Evolutionary conservation across 2,888 invertebrate genomes (phyloP).

Genomic region (Venusia cambrica): DNA sequence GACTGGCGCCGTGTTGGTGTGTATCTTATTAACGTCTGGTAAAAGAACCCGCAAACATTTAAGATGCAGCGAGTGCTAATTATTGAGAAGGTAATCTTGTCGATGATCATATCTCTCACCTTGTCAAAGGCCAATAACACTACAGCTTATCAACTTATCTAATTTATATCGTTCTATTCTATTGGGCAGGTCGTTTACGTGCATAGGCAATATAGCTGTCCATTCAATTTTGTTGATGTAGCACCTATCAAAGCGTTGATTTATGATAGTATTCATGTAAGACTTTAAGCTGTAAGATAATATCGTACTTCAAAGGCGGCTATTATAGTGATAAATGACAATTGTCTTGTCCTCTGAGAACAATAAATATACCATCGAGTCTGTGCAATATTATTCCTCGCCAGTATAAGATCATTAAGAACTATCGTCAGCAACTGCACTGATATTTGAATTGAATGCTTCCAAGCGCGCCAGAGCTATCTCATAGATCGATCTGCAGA

Average conservation of each 20-base stretch:
- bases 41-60: constrained; percentile 36
- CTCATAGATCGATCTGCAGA: constrained; percentile 62
- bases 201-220: constrained; percentile 33
- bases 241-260: constrained; percentile 48
- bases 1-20: constrained; percentile 42
- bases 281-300: constrained; percentile 61
- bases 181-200: constrained; percentile 20
- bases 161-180: constrained; percentile 19
- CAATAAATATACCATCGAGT: constrained; percentile 71
- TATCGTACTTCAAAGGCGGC: constrained; percentile 76
- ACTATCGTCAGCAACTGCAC: constrained; percentile 65
- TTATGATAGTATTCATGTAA: constrained; percentile 53
- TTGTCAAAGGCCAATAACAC: constrained; percentile 58
- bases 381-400: constrained; percentile 71
- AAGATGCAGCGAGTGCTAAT: constrained; percentile 55
- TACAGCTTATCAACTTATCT: constrained; percentile 38
- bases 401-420: constrained; percentile 72
- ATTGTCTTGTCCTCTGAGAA: constrained; percentile 72
- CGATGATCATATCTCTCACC: constrained; percentile 60
- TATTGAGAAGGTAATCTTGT: constrained; percentile 44
- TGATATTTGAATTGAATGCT: constrained; percentile 77
- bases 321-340: constrained; percentile 76
- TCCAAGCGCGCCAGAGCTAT: constrained; percentile 59
- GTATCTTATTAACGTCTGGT: constrained; percentile 39
- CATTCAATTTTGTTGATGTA: constrained; percentile 43